Conservation (phyloP, 2,888 invertebrate species). For the Torymus aiolomorphi region DNA sequence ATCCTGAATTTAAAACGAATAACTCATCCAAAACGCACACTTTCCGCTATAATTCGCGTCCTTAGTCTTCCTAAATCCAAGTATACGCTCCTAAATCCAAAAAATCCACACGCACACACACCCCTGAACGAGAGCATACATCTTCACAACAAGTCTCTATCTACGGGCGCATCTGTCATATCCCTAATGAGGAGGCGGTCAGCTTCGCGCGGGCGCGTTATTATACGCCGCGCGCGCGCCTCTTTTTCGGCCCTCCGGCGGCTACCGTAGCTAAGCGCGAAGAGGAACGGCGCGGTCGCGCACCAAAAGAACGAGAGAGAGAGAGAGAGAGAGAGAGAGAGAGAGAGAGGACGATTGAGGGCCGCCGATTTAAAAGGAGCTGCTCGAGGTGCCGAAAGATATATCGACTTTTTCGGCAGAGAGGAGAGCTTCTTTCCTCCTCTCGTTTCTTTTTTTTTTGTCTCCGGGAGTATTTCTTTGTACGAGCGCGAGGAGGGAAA, state of each 20-base stretch:
- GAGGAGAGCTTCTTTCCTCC: conserved; percentile 3
- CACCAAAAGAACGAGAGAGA: no score
- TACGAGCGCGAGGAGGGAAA: neutral
- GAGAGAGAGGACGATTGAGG: conserved; percentile 35
- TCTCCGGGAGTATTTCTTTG: neutral
- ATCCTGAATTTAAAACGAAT: no score
- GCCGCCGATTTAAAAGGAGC: conserved; percentile 56
- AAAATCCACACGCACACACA: no score
- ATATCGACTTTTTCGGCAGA: conserved; percentile 54
- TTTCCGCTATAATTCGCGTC: no score
- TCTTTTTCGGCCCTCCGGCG: conserved; percentile 15
- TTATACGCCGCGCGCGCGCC: conserved; percentile 60
- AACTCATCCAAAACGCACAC: no score
- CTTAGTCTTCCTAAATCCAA: no score
- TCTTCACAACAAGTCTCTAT: conserved; percentile 43
- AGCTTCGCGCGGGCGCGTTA: conserved; percentile 55
- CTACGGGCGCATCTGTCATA: conserved; percentile 70
- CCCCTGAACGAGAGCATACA: no score
- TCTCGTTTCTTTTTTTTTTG: conserved; percentile 17
- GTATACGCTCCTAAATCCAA: no score
- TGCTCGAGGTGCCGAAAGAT: conserved; percentile 58
- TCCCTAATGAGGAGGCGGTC: conserved; percentile 69
- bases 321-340: neutral
- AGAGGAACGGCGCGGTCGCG: no score
- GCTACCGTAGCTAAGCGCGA: conserved; percentile 30